Evolutionary conservation across 1,140 invertebrate genomes (phyloP), one percentile per base, ranked within the genome.

Genomic region (Riptortus pedestris): DNA sequence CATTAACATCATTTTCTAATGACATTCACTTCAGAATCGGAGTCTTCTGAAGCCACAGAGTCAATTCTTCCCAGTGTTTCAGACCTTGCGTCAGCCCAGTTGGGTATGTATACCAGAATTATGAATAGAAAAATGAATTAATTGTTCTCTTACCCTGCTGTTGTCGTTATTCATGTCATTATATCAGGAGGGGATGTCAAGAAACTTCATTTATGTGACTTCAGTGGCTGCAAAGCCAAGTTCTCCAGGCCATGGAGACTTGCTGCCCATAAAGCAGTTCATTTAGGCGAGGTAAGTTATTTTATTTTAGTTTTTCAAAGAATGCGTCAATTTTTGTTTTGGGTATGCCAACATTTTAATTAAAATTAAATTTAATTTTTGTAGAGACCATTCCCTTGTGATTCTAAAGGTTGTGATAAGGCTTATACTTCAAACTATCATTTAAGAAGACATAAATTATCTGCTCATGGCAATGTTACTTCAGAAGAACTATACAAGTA

Each of bases 361-460:
- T 9, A 38, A 38, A 9, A 38, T 38, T 9, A 38, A 9, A 9
- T 38, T 38, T 38, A 16, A 38, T 9, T 63, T 48, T 74, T 75
- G 65, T 69, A 79, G 76, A 75, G 73, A 69, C 73, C 74, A 22
- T 78, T 74, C 71, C 29, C 62, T 43, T 79, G 77, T 67, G 63
- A 70, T 62, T 70, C 71, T 66, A 65, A 65, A 60, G 72, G 73
- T 38, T 79, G 78, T 71, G 62, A 43, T n/a, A 79, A 78, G 69
- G 67, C 74, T 59, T 79, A 79, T 62, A 75, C 77, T 27, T 77
- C 72, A 65, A 75, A 74, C 65, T 76, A 74, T 65, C 78, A 79
- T 69, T 73, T 79, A 52, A 71, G 72, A 62, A 71, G 78, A 12
- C 78, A 79, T 64, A 72, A 75, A 64, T 73, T 72, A 55, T 73